These are phyloP conservation scores for Timema podura DNA, from an alignment of 2,888 invertebrate species.

Conservation along the genomic window DNA sequence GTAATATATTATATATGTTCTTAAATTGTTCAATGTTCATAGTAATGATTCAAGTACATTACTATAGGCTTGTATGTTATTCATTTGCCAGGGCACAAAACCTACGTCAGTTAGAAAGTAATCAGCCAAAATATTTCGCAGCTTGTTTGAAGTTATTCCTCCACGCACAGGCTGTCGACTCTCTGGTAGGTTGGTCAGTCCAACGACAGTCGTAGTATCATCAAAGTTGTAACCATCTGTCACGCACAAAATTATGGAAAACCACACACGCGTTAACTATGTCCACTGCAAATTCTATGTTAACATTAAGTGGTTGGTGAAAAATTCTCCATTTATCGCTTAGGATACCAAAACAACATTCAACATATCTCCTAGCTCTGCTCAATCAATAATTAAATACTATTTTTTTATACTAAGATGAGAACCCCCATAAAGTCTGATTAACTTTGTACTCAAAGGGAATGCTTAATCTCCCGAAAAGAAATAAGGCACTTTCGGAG, in stretches of 20 bases:
- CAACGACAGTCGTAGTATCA: conserved; percentile 31
- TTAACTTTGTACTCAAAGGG: conserved; percentile 18
- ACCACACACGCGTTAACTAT: conserved; percentile 35
- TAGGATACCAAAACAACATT: conserved; percentile 38
- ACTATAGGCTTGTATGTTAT: conserved; percentile 24
- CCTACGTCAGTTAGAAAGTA: conserved; percentile 27
- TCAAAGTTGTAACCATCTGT: conserved; percentile 27
- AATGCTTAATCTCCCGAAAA: conserved; percentile 27
- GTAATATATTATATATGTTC: no score
- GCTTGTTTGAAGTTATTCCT: conserved; percentile 30
- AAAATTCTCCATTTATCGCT: conserved; percentile 39
- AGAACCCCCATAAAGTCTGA: conserved; percentile 20
- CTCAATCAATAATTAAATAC: conserved; percentile 32
- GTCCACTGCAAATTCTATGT: conserved; percentile 32
- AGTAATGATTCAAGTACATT: background rate
- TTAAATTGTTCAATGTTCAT: no score
- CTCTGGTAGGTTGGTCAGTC: conserved; percentile 29
- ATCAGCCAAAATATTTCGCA: conserved; percentile 30
- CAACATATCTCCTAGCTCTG: conserved; percentile 36
- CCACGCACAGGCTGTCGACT: conserved; percentile 10
- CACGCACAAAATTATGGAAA: conserved; percentile 30
- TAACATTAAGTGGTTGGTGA: conserved; percentile 35
- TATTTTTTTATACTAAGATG: conserved; percentile 23
- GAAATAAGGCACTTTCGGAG: conserved; percentile 19
- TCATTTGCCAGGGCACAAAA: conserved; percentile 29